A percentile compares a stretch with the other conserved stretches of the same genome.
Evolutionary conservation across 2,888 invertebrate genomes (phyloP).

Genomic region (Hypselothyrea guttata): DNA sequence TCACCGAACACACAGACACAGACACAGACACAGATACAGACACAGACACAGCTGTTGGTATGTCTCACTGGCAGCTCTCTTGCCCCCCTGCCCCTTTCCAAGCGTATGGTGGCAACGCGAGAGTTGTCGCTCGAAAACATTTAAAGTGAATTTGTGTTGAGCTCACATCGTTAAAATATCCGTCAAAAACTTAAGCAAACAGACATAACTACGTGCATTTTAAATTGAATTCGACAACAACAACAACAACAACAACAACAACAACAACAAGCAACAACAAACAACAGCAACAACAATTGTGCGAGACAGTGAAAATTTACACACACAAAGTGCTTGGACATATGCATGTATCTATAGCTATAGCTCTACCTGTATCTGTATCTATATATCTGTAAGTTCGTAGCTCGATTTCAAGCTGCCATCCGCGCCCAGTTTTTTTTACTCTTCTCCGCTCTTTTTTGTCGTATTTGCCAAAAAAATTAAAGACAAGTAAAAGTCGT

Average conservation of each 20-base stretch:
- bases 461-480: conserved; percentile 79
- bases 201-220: conserved; percentile 77
- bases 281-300: conserved; percentile 35
- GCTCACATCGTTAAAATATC: conserved; percentile 80
- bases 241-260: conserved; percentile 47
- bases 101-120: conserved; percentile 5
- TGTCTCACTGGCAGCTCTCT: conserved; percentile 3
- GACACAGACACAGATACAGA: conserved; percentile 7
- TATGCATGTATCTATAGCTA: conserved; percentile 31
- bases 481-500: conserved; percentile 78
- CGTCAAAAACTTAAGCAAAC: conserved; percentile 80
- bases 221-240: conserved; percentile 75
- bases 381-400: conserved; percentile 45
- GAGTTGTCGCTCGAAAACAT: conserved; percentile 64
- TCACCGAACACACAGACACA: conserved; percentile 41
- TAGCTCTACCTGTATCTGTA: conserved; percentile 28
- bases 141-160: conserved; percentile 78
- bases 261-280: conserved; percentile 55
- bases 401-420: conserved; percentile 57
- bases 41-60: conserved; percentile 8
- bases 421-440: conserved; percentile 64
- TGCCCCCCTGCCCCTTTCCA: conserved; percentile 9
- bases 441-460: conserved; percentile 30
- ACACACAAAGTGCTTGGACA: conserved; percentile 34
- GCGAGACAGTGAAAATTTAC: conserved; percentile 67